Evolutionary conservation across 2,888 invertebrate species (phyloP).

Genomic region (Mechanitis mazaeus): DNA sequence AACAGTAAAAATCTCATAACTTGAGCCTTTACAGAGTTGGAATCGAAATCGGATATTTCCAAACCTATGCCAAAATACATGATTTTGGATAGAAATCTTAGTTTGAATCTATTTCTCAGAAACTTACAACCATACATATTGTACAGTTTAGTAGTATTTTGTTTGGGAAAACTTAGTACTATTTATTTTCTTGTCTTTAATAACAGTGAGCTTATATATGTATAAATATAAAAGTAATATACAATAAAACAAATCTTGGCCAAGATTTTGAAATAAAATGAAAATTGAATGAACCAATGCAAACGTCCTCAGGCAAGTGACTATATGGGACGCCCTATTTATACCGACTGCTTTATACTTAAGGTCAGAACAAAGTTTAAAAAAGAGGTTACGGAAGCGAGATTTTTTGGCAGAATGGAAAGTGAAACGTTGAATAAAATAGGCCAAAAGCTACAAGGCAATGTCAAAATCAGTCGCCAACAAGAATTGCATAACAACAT

Average conservation of each 20-base stretch:
- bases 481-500: slow-evolving; percentile 12
- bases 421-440: slow-evolving; percentile 8
- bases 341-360: neutral
- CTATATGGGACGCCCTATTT: neutral
- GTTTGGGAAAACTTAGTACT: too few species aligned
- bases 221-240: too few species aligned
- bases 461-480: slow-evolving; percentile 17
- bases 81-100: slow-evolving; percentile 18
- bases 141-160: too few species aligned
- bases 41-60: slow-evolving; percentile 37
- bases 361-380: neutral
- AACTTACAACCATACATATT: neutral
- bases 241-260: neutral
- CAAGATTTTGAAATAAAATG: neutral
- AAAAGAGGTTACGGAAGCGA: slow-evolving; percentile 4
- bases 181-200: too few species aligned
- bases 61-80: slow-evolving; percentile 24
- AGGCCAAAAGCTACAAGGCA: slow-evolving; percentile 12
- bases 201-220: too few species aligned
- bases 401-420: slow-evolving; percentile 6
- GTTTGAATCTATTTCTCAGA: slow-evolving; percentile 5
- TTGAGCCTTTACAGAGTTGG: slow-evolving; percentile 24
- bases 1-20: slow-evolving; percentile 13
- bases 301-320: slow-evolving; percentile 1
- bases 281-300: neutral